phyloP scores from a whole-genome alignment of 1,140 invertebrate species.

The Scaptomyza graminum region DNA sequence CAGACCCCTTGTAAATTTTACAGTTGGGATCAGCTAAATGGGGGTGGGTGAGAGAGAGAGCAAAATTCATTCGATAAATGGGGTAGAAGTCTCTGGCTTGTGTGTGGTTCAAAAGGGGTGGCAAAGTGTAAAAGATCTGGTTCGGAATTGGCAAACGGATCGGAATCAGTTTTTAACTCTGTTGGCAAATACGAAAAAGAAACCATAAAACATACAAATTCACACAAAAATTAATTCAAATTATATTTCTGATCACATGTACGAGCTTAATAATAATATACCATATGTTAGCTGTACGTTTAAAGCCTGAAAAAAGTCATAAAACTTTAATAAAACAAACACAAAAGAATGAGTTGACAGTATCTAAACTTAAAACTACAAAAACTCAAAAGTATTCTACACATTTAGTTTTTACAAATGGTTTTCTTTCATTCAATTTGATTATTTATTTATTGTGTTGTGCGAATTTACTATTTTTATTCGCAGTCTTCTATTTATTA shows the following conservation, averaged over 20 bases:
- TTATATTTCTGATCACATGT: no score
- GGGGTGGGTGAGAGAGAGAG: conserved; percentile 25
- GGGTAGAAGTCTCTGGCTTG: conserved; percentile 22
- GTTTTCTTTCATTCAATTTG: conserved; percentile 8
- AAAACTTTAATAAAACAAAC: no score
- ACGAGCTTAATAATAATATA: no score
- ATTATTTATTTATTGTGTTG: conserved; percentile 9
- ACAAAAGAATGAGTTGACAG: no score
- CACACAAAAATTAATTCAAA: no score
- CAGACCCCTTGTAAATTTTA: conserved; percentile 51
- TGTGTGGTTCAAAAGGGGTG: conserved; percentile 12
- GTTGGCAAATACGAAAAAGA: background rate
- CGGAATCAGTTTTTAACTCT: conserved; percentile 25
- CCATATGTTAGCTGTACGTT: background rate
- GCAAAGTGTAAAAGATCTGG: conserved; percentile 13
- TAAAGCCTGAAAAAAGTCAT: no score
- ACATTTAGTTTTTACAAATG: background rate
- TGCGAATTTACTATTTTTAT: conserved; percentile 4
- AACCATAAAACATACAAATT: no score
- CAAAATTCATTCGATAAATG: conserved; percentile 16
- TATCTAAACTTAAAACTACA: no score
- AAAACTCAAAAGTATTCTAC: background rate
- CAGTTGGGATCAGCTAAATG: conserved; percentile 32
- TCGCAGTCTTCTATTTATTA: conserved; percentile 30
- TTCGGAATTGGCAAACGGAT: background rate